Base-by-base conservation (phyloP, 2,888 invertebrate genomes). In the Eilema sororculum region DNA sequence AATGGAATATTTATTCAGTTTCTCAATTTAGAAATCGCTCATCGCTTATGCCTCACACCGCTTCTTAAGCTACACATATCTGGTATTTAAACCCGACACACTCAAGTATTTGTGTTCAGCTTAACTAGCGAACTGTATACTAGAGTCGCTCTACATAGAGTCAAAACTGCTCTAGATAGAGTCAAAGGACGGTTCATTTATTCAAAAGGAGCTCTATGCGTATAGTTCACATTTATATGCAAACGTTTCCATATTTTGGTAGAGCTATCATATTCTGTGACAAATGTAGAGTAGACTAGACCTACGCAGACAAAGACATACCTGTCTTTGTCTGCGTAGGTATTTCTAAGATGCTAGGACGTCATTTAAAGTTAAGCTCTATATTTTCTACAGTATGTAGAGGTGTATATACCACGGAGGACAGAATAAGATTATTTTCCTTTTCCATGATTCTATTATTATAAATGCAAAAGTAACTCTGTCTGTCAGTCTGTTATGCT, bases 61-160 rank as follows among this genome's bases (percentile, higher is more conserved):
- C 25, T 0, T 71, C 66, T 62, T 22, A 80, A 78, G 69, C 78
- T 69, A 76, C 78, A 81, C 80, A 84, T 84, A 83, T 82, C 84
- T 83, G 75, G 77, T 81, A 78, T 79, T 82, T 83, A 78, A 84
- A 74, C 84, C 12, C 78, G 74, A 69, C 79, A 78, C 78, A 78
- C 77, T 83, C 84, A 81, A 83, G 83, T 83, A 84, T 83, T 83
- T 84, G 84, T 78, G 83, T 80, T 77, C 72, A 70, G 84, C 82
- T 83, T 84, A 83, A 82, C 84, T 83, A 83, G 79, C 68, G 72
- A 73, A 78, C 75, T 74, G 78, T 73, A 83, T 79, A 78, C 71
- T 74, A 73, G 73, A 69, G 67, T 59, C 37, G 68, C 52, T 65
- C 65, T 46, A 63, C 57, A 59, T 41, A 37, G 37, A 37, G 12